These are phyloP conservation scores for Octodonta nipae DNA, from an alignment of 2,888 invertebrate species.

Conservation along the genomic window DNA sequence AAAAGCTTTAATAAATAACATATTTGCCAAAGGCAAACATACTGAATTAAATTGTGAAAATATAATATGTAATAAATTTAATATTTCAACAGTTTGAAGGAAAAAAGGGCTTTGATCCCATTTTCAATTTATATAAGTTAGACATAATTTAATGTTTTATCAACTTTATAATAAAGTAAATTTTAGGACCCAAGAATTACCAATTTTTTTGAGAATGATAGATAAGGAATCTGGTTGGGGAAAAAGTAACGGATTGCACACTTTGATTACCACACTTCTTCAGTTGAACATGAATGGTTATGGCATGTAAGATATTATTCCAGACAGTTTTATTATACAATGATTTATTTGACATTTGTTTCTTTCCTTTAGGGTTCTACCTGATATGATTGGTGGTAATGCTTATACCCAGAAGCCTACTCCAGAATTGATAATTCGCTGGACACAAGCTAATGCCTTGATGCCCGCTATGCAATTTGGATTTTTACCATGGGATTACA, in stretches of 20 bases:
- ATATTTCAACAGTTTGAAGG: no score
- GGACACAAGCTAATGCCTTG: conserved; percentile 65
- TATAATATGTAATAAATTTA: no score
- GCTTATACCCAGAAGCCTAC: conserved; percentile 27
- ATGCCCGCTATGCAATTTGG: conserved; percentile 72
- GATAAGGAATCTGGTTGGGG: conserved; percentile 64
- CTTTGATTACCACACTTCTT: conserved; percentile 57
- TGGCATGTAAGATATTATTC: conserved; percentile 28
- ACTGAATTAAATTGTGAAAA: no score
- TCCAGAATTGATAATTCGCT: conserved; percentile 58
- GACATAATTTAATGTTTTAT: no score
- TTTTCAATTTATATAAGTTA: no score
- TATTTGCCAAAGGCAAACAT: no score
- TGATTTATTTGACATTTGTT: background rate
- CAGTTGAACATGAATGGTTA: conserved; percentile 43
- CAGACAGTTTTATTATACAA: no score
- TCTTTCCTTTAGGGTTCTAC: conserved; percentile 41
- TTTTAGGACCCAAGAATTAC: conserved; percentile 50
- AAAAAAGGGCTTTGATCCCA: no score
- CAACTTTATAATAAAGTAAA: no score
- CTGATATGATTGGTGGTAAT: conserved; percentile 66
- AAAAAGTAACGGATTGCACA: conserved; percentile 53
- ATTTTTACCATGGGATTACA: conserved; percentile 63
- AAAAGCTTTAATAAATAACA: no score
- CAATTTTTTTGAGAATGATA: conserved; percentile 62